Conservation (phyloP, 2,113 vertebrate species). For the Thomomys bottae region DNA sequence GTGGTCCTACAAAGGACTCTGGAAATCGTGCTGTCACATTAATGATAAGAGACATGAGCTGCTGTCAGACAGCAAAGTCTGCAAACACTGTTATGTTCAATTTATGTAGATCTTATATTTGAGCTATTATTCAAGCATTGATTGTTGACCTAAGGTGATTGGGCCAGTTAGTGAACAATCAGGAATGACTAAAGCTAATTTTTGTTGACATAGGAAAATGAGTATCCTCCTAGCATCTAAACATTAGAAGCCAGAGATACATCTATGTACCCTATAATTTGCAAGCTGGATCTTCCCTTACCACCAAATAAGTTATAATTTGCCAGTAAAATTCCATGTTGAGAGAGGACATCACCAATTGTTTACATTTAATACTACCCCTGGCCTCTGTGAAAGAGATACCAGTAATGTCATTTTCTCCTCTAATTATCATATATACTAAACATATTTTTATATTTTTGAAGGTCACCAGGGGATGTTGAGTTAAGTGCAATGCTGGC, state of each 20-base stretch:
- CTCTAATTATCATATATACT: neutral
- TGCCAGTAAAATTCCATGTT: neutral
- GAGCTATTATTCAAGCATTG: neutral
- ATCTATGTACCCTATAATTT: neutral
- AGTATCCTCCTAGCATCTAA: neutral
- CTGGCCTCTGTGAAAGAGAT: neutral
- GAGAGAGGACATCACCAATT: neutral
- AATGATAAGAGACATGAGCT: neutral
- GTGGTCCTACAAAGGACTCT: neutral
- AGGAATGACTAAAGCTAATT: neutral
- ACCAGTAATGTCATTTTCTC: neutral
- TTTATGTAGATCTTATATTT: neutral
- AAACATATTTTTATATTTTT: neutral
- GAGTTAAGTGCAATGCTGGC: neutral
- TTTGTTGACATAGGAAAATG: neutral
- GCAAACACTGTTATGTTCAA: neutral
- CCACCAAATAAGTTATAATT: neutral
- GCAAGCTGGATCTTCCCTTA: neutral
- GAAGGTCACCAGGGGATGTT: neutral
- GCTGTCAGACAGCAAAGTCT: neutral
- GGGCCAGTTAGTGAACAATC: neutral
- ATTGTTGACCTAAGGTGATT: neutral
- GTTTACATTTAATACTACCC: neutral
- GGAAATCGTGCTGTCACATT: neutral
- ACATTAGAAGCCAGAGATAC: neutral